Evolutionary conservation across 2,113 vertebrate genomes (phyloP).

Genomic region (Rhineura floridana): DNA sequence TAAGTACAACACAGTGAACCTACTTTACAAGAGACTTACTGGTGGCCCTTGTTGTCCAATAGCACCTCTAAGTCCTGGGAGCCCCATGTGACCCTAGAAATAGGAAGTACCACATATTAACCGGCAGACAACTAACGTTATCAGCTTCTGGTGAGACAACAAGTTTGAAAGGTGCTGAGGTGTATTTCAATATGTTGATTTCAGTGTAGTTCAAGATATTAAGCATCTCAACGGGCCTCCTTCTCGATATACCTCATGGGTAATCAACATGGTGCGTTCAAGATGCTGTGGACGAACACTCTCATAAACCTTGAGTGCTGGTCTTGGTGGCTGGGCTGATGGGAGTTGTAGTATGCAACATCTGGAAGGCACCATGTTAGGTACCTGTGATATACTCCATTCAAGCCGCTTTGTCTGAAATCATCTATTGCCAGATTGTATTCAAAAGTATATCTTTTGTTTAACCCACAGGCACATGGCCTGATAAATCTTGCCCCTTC

Average conservation of each 20-base stretch:
- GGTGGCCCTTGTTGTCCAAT: slow-evolving; percentile 90
- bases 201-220: not conserved
- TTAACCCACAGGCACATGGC: not conserved
- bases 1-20: slow-evolving; percentile 17
- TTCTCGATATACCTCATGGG: not conserved
- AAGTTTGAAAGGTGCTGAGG: not conserved
- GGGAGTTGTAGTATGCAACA: too few species aligned
- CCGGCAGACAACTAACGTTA: not conserved
- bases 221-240: not conserved
- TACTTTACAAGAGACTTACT: slow-evolving; percentile 79
- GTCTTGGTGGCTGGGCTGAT: too few species aligned
- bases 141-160: not conserved
- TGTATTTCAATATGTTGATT: not conserved
- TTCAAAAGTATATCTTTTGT: not conserved
- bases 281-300: not conserved
- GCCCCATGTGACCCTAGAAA: slow-evolving; percentile 86
- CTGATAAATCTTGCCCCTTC: not conserved
- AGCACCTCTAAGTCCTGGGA: slow-evolving; percentile 85
- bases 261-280: too few species aligned
- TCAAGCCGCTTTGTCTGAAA: not conserved
- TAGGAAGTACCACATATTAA: slow-evolving; percentile 43
- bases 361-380: too few species aligned
- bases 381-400: too few species aligned
- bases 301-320: too few species aligned
- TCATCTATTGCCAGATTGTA: not conserved